Evolutionary conservation across 64 coral and sea anemone species (phyloP).

Genomic region (Trachythela sp.): DNA sequence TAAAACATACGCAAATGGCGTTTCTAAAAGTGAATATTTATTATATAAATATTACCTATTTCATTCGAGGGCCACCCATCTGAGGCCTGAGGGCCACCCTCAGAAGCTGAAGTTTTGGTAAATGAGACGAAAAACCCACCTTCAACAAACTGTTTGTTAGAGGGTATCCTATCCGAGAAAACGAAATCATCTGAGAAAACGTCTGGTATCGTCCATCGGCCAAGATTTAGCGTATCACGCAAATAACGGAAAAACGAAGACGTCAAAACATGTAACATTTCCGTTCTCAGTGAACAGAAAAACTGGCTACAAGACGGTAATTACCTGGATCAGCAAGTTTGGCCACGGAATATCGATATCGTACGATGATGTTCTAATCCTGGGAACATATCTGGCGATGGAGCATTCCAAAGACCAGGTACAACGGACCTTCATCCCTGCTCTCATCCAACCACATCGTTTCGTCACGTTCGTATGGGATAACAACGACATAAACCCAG

Average conservation of each 20-base stretch:
- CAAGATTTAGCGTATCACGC: slow-evolving; percentile 17
- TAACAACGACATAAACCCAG: slow-evolving; percentile 21
- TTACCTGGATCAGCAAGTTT: slow-evolving; percentile 11
- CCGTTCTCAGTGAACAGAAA: not conserved
- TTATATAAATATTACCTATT: not conserved
- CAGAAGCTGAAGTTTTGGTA: slow-evolving; percentile 10
- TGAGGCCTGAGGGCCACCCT: not conserved
- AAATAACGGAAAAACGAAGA: not conserved
- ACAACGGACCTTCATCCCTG: not conserved
- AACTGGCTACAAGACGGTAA: slow-evolving; percentile 13
- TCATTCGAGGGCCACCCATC: not conserved
- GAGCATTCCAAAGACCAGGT: slow-evolving; percentile 26
- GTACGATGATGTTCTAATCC: not conserved
- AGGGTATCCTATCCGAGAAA: not conserved
- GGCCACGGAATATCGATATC: slow-evolving; percentile 20
- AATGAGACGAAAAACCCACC: not conserved
- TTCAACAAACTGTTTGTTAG: slow-evolving; percentile 9
- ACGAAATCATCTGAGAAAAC: not conserved
- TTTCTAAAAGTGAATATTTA: not conserved
- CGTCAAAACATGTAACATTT: slow-evolving; percentile 13
- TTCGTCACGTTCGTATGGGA: slow-evolving; percentile 21
- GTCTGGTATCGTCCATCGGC: not conserved
- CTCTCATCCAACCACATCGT: not conserved
- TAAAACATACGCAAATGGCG: not conserved
- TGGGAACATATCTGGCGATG: not conserved